Evolutionary conservation across 2,113 vertebrate genomes (phyloP).

Genomic region (Chitala chitala): DNA sequence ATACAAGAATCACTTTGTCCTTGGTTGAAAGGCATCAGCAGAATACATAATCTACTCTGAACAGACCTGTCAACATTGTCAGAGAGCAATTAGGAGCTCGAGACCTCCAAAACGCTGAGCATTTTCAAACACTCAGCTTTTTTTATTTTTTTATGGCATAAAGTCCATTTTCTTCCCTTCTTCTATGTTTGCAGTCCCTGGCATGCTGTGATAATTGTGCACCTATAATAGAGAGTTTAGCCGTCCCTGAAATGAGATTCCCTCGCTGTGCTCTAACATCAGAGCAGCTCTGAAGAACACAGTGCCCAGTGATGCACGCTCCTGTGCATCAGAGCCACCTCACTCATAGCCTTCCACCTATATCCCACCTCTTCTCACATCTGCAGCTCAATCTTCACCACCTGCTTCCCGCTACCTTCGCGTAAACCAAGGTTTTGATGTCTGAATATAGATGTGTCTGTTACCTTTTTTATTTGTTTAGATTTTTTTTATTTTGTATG

Average conservation of each 20-base stretch:
- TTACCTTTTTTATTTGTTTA: no score
- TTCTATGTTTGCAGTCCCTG: slow-evolving; percentile 50
- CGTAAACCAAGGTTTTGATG: no score
- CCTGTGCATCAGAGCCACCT: neutral
- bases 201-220: slow-evolving; percentile 58
- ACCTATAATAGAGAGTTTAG: slow-evolving; percentile 65
- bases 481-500: no score
- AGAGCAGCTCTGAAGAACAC: slow-evolving; percentile 41
- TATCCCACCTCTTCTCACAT: slow-evolving; percentile 2
- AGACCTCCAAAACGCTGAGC: slow-evolving; percentile 29
- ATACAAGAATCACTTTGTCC: slow-evolving; percentile 9
- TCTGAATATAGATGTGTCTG: no score
- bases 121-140: slow-evolving; percentile 12
- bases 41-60: slow-evolving; percentile 30
- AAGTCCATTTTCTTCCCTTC: slow-evolving; percentile 33
- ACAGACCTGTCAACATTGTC: slow-evolving; percentile 35
- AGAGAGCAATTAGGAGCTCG: slow-evolving; percentile 39
- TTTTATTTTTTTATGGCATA: slow-evolving; percentile 27
- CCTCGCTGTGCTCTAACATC: slow-evolving; percentile 47
- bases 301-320: slow-evolving; percentile 27
- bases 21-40: slow-evolving; percentile 24
- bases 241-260: slow-evolving; percentile 64
- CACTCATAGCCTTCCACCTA: neutral
- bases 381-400: no score
- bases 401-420: no score